Base-by-base conservation (phyloP, 2,113 vertebrate species). In the Eurystomus gularis region DNA sequence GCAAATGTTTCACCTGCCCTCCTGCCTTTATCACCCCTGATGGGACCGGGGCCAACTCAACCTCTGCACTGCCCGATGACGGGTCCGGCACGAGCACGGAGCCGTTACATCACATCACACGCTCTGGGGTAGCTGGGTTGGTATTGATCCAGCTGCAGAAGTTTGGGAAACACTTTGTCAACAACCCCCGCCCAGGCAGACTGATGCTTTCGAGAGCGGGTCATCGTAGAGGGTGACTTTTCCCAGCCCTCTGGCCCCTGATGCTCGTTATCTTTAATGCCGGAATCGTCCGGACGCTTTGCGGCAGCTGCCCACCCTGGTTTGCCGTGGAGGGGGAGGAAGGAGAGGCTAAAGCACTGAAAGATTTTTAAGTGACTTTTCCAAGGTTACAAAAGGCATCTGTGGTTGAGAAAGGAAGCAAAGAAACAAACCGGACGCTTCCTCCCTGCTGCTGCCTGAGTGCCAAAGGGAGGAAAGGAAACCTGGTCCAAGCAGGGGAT, bases 121-220 rank as follows among this genome's bases (percentile, higher is more conserved):
- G 10, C 9, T 65, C 16, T 28, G 86, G 87, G 82, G n/a, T 37
- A 61, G 77, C 77, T 61, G 11, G 0, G 54, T 57, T 44, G 79
- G 8, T 78, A 92, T 76, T 1, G 82, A 94, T 82, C 79, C 85
- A 78, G 88, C 92, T 84, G 72, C 94, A 94, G 72, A 92, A 97
- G 96, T 94, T 95, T 71, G 92, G 88, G 35, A 93, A 90, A 62
- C 86, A 93, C 86, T 96, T 90, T 60, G 88, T 73, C 92, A 90
- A 93, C 72, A 80, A 51, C 11, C 49, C 35, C 75, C 1, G 2
- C 65, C 79, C 71, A 0, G 4, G 68, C 52, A 51, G 51, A 42
- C 2, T 0, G 80, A 52, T 71, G 81, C 90, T 10, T 46, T 51
- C 69, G 73, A 13, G 70, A 60, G 75, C 2, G 1, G 40, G 33